Evolutionary conservation across 2,797 vertebrate species (phyloP).

Genomic region (Zalophus californianus): DNA sequence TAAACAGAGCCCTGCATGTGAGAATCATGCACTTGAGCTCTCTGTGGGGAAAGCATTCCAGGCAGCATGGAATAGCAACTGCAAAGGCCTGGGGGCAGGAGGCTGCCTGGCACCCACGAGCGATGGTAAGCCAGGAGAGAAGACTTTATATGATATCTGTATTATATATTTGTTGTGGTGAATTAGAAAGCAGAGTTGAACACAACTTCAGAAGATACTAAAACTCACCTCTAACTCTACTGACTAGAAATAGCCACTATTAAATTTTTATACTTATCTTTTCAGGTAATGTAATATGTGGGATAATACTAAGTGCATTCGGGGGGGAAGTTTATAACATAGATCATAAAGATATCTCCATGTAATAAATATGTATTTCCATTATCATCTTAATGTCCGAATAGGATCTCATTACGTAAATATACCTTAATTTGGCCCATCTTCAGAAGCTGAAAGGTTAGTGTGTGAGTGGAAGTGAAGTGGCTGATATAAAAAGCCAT

Average conservation of each 20-base stretch:
- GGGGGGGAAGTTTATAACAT: no score
- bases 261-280: neutral
- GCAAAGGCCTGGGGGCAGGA: accelerated
- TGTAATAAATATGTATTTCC: neutral
- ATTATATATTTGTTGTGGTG: neutral
- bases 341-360: neutral
- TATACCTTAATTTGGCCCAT: neutral
- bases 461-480: neutral
- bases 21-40: neutral
- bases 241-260: neutral
- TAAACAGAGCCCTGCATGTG: neutral
- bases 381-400: neutral
- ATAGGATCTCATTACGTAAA: neutral
- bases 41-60: neutral
- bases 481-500: neutral
- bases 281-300: no score
- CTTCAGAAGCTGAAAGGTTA: neutral
- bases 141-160: neutral
- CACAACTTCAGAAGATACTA: neutral
- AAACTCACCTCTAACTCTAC: neutral
- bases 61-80: accelerated
- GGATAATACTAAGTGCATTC: neutral
- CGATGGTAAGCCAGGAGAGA: accelerated
- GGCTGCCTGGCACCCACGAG: accelerated
- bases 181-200: neutral